Percentiles rank a stretch among this genome's conserved stretches.
Evolutionary conservation across 2,797 vertebrate genomes (phyloP).

Genomic region (Rhyacichthys aspro): DNA sequence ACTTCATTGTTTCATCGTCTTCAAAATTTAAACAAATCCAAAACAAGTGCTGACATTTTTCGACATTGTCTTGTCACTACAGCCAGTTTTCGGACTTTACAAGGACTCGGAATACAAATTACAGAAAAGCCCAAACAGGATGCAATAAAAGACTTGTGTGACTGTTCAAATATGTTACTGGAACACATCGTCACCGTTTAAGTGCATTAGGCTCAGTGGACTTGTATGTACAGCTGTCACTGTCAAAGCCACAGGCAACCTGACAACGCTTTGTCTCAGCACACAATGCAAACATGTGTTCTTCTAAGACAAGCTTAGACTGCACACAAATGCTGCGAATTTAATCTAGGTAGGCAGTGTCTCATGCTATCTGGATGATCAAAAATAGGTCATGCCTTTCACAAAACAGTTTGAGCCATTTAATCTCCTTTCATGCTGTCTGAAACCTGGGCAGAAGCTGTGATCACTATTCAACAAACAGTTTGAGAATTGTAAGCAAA

Average conservation of each 20-base stretch:
- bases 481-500: conserved; percentile 46
- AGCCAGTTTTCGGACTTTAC: conserved; percentile 45
- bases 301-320: conserved; percentile 80
- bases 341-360: conserved; percentile 82
- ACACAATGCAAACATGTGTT: conserved; percentile 83
- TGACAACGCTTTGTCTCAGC: conserved; percentile 80
- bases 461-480: conserved; percentile 59
- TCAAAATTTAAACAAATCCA: conserved; percentile 30
- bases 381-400: conserved; percentile 84
- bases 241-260: conserved; percentile 79
- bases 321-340: conserved; percentile 71
- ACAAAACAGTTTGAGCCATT: conserved; percentile 80
- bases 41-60: conserved; percentile 23
- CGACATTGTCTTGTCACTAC: conserved; percentile 12
- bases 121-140: conserved; percentile 49
- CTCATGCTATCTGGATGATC: conserved; percentile 80
- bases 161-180: conserved; percentile 71
- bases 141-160: conserved; percentile 68
- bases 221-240: conserved; percentile 84
- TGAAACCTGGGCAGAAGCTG: conserved; percentile 73
- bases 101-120: conserved; percentile 29
- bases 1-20: not conserved
- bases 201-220: conserved; percentile 75
- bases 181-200: conserved; percentile 77
- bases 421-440: conserved; percentile 81